Base-by-base conservation (phyloP, 2,888 invertebrate genomes). In the Meteorus cinctellus region DNA sequence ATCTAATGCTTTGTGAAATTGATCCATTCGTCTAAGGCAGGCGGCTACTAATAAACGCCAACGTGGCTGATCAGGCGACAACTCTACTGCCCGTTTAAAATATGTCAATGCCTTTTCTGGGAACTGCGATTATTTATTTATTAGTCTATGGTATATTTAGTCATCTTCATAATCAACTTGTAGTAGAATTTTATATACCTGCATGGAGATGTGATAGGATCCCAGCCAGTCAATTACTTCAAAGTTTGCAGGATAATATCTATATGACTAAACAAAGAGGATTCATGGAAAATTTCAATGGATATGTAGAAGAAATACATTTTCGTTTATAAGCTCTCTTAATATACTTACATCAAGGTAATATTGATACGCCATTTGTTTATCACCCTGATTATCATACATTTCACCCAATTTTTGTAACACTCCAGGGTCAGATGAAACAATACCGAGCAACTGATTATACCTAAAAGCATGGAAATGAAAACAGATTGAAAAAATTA, bases 341-440 rank as follows among this genome's bases (percentile, higher is more conserved):
- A 27, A 62, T 4, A 24, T 67, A 31, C 91, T 90, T 89, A 95
- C 95, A 89, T 96, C 96, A 85, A 93, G 93, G 85, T 95, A 94
- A 89, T 94, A 95, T 85, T 96, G 95, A 90, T 95, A 95, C 0
- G 97, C 96, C 87, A 96, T 96, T 83, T 96, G 96, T 82, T 96
- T 94, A 90, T 99, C 99, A 2, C 97, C 97, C 85, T 96, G 94
- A 77, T 93, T 94, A 85, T 97, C 97, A 88, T 96, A 97, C 84
- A 99, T 92, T 85, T 96, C 94, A 0, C 98, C 99, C 74, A 98
- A 92, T 86, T 96, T 96, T 84, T 96, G 94, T 67, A 98, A 92
- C 67, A 98, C 94, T 59, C 95, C 95, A 0, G 97, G 96, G 90
- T 99, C 99, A 83, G 96, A 95, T 0, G 98, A 95, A 29, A 95